Evolutionary conservation across 2,888 invertebrate species (phyloP).

Genomic region (Drosophila pegasa): DNA sequence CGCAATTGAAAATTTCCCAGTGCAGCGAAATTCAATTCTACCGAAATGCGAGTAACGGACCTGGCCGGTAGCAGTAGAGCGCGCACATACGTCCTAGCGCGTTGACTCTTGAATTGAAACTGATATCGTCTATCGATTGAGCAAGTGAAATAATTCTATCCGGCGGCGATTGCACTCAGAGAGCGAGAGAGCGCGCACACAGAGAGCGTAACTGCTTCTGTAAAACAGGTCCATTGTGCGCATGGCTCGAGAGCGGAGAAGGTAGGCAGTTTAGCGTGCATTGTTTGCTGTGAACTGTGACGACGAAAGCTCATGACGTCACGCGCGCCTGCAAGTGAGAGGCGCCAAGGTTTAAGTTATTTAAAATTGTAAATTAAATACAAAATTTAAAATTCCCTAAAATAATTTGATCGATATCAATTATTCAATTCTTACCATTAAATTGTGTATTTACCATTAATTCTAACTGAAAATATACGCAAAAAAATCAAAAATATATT

Average conservation of each 20-base stretch:
- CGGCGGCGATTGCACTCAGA: slow-evolving; percentile 44
- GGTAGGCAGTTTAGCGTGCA: slow-evolving; percentile 7
- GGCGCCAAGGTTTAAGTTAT: not conserved
- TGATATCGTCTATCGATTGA: slow-evolving; percentile 58
- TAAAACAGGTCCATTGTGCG: slow-evolving; percentile 56
- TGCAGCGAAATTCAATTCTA: slow-evolving; percentile 63
- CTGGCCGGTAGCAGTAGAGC: slow-evolving; percentile 7
- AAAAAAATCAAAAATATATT: too few species aligned
- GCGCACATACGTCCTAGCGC: slow-evolving; percentile 48
- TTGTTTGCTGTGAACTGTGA: not conserved
- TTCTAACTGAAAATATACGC: too few species aligned
- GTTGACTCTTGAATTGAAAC: slow-evolving; percentile 53
- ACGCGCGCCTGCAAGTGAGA: not conserved
- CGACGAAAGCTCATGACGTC: slow-evolving; percentile 19
- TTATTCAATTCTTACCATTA: too few species aligned
- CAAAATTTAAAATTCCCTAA: too few species aligned
- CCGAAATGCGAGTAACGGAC: slow-evolving; percentile 59
- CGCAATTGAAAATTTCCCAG: slow-evolving; percentile 38
- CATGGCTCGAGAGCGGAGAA: not conserved
- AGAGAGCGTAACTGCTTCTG: slow-evolving; percentile 11
- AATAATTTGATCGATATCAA: too few species aligned
- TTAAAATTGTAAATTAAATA: not conserved
- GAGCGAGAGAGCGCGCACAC: not conserved
- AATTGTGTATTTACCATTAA: too few species aligned
- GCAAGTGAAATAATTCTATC: slow-evolving; percentile 58